phyloP scores from a whole-genome alignment of 2,888 invertebrate genomes.

The Strigamia maritima region DNA sequence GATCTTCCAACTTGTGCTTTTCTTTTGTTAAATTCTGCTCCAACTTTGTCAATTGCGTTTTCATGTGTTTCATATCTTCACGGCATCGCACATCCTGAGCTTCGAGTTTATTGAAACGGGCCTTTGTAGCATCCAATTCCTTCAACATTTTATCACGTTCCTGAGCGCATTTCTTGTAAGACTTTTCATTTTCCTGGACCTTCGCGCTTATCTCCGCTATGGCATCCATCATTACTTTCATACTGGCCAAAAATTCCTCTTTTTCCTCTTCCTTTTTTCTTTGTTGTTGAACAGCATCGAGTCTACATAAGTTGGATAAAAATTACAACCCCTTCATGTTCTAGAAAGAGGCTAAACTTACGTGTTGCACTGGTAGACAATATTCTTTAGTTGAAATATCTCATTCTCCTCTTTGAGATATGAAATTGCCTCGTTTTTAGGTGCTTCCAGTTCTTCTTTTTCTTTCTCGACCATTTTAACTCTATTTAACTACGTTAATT shows the following conservation, averaged over 20 bases:
- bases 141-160: background rate
- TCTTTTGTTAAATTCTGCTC: constrained; percentile 54
- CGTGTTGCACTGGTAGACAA: background rate
- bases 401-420: constrained; percentile 75
- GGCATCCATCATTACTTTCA: background rate
- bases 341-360: background rate
- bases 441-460: constrained; percentile 70
- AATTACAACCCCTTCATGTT: background rate
- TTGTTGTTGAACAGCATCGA: background rate
- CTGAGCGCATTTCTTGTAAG: background rate
- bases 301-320: background rate
- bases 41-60: constrained; percentile 71
- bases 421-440: constrained; percentile 73
- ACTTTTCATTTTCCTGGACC: constrained; percentile 66
- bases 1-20: constrained; percentile 60
- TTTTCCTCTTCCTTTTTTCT: background rate
- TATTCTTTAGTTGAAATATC: background rate
- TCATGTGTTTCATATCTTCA: constrained; percentile 62
- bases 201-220: constrained; percentile 62
- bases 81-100: constrained; percentile 55
- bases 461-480: constrained; percentile 78
- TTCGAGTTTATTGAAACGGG: constrained; percentile 48
- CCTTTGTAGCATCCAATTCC: constrained; percentile 46
- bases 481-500: constrained; percentile 62
- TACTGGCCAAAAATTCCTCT: background rate